Evolutionary conservation across 1,140 invertebrate genomes (phyloP).

Genomic region (Myzus persicae): DNA sequence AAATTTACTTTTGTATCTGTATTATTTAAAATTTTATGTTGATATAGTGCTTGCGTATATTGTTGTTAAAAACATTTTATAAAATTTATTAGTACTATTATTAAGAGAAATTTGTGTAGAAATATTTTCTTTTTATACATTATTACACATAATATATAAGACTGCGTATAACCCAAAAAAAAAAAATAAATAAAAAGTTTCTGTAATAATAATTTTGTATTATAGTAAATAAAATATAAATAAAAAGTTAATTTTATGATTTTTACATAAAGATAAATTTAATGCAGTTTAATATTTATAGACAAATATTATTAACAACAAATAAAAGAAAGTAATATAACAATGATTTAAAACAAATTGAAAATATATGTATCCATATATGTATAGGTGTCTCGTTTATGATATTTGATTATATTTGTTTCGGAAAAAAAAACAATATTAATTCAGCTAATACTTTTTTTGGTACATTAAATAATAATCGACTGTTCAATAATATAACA

Average conservation of each 20-base stretch:
- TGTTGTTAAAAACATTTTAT: slow-evolving; percentile 13
- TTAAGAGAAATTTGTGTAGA: background rate
- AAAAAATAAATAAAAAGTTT: background rate
- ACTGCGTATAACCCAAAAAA: background rate
- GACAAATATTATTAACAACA: background rate
- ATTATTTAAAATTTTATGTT: background rate
- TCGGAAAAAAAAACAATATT: background rate
- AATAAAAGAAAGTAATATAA: background rate
- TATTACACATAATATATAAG: background rate
- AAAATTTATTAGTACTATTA: slow-evolving; percentile 3
- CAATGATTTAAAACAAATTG: background rate
- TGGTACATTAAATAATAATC: background rate
- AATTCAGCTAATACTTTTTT: background rate
- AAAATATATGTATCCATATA: background rate
- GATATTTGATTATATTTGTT: background rate
- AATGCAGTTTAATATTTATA: background rate
- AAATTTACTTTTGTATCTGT: slow-evolving; percentile 3
- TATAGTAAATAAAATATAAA: background rate
- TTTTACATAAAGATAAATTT: background rate
- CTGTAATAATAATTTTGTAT: background rate
- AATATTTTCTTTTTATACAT: background rate
- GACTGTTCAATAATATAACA: background rate
- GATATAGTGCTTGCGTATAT: background rate
- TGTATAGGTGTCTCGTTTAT: background rate
- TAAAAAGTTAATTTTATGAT: background rate